Conservation (phyloP, 2,888 invertebrate species). For the Eupelmus urozonus region DNA sequence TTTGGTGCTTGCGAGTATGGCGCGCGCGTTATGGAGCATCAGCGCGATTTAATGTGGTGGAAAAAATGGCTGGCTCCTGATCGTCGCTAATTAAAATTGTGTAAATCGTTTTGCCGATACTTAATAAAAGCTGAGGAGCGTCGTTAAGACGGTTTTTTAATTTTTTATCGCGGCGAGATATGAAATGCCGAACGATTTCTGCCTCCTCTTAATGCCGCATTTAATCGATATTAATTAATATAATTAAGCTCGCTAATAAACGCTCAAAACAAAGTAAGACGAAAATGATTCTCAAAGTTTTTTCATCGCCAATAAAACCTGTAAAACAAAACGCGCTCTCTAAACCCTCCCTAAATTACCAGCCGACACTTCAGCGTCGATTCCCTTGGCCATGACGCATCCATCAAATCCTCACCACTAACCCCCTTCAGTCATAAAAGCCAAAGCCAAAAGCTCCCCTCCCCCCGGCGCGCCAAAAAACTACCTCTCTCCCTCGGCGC, state of each 20-base stretch:
- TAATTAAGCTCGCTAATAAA: too few species aligned
- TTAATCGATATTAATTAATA: too few species aligned
- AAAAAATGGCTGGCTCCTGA: neutral
- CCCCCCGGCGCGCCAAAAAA: too few species aligned
- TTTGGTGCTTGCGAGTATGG: conserved; percentile 7
- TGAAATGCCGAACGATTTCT: too few species aligned
- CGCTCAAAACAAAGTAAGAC: too few species aligned
- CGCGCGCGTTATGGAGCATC: neutral
- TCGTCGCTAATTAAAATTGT: conserved; percentile 45
- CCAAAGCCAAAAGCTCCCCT: too few species aligned
- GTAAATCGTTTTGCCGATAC: conserved; percentile 6
- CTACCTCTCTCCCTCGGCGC: neutral
- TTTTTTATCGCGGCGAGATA: neutral
- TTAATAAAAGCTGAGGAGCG: neutral
- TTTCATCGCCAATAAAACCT: too few species aligned
- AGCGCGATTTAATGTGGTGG: neutral
- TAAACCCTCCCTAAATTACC: conserved; percentile 21
- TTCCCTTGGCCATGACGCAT: neutral
- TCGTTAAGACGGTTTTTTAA: neutral
- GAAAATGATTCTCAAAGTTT: too few species aligned
- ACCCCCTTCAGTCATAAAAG: neutral
- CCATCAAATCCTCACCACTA: conserved; percentile 36
- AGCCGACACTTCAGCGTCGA: conserved; percentile 7
- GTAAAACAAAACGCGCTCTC: too few species aligned
- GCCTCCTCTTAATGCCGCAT: too few species aligned